Evolutionary conservation across 1,140 invertebrate species (phyloP), one percentile per base, ranked within the genome.

Genomic region (Aphidius ervi): DNA sequence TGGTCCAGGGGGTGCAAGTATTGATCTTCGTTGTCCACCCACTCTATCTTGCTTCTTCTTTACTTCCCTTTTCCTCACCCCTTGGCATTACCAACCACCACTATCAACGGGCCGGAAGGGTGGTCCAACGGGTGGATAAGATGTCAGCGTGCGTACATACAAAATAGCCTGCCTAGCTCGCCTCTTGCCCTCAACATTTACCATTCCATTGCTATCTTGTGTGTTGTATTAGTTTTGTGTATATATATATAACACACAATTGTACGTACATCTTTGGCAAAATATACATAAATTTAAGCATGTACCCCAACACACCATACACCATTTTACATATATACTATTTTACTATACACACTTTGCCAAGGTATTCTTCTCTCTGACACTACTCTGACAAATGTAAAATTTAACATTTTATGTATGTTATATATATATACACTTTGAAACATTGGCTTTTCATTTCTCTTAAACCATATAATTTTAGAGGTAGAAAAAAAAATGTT

Each of bases 101-200:
- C 62, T 65, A 64, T 66, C 66, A 63, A 59, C 65, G 67, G 69
- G 65, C 63, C 69, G 69, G 70, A 70, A 63, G 73, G 71, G 70
- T 72, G 67, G 70, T 66, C 69, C 65, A 31, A 31, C 23, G 66
- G 67, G 69, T 72, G 72, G 74, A 73, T 77, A 76, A 77, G 75
- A 77, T 76, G 74, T 74, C 71, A 72, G 75, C 73, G 69, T 79
- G 77, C 73, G 77, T 80, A 77, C 77, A 78, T 77, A 78, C 75
- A 80, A 78, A 80, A 75, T 77, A 78, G 76, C 74, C 74, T 68
- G 39, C 53, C 23, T 31, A 45, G 20, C 40, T 55, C 57, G 37
- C 10, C 42, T 56, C 63, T 65, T 50, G 47, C 61, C 58, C 58
- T 59, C 42, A 54, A 10, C 43, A 9, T 46, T 16, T 9, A 31